Conservation (phyloP, 2,888 invertebrate genomes). For the Acanthosepion lycidas region DNA sequence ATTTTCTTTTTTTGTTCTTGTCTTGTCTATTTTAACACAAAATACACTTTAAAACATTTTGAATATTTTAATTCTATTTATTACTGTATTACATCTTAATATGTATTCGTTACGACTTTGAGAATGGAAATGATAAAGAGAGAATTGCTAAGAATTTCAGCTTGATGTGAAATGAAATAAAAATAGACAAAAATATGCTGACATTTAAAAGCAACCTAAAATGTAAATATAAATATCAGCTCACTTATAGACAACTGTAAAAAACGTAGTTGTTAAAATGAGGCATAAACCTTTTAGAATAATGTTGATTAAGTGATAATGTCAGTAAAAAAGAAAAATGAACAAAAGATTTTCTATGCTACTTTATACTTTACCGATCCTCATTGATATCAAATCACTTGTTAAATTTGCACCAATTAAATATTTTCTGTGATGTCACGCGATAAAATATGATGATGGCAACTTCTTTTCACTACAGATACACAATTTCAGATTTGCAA, state of each 20-base stretch:
- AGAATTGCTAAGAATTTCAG: too few species aligned
- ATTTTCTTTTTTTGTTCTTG: background rate
- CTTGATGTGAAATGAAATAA: too few species aligned
- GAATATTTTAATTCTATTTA: background rate
- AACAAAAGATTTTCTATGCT: too few species aligned
- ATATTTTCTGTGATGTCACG: background rate
- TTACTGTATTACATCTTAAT: background rate
- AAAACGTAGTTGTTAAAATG: too few species aligned
- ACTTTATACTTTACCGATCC: too few species aligned
- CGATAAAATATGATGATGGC: background rate
- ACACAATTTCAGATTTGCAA: background rate
- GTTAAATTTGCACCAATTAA: background rate
- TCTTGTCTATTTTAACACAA: background rate
- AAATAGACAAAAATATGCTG: too few species aligned
- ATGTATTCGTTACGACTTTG: background rate
- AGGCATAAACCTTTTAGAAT: too few species aligned
- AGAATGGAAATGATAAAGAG: background rate
- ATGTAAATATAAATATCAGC: too few species aligned
- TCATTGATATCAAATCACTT: background rate
- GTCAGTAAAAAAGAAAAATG: too few species aligned
- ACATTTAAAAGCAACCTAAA: too few species aligned
- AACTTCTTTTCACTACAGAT: background rate
- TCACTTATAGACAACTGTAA: too few species aligned
- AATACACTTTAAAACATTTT: background rate
- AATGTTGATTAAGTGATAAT: too few species aligned